Evolutionary conservation across 2,888 invertebrate species (phyloP), one percentile per base, ranked within the genome.

Genomic region (Philereme vetulata): DNA sequence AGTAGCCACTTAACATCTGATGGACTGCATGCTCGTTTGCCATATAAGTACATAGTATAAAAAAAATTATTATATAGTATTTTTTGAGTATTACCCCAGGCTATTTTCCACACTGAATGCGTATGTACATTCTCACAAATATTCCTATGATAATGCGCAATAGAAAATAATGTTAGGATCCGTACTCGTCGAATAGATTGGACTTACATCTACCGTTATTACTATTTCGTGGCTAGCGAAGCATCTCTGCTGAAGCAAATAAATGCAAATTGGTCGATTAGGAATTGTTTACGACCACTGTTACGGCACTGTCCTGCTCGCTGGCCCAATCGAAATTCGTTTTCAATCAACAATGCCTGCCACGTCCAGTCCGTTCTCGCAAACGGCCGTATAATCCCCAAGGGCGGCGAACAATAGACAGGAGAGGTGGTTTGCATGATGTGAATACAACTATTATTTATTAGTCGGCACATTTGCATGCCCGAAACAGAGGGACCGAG

Each of bases 341-440:
- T 82, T 81, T 72, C 78, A 78, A 87, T 90, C 80, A 83, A 66
- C 62, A 67, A 90, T 87, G 84, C 89, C 70, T 66, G 70, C 76
- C 90, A 85, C 89, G 90, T 87, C 65, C 76, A 63, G 65, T 21
- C 55, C 48, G 32, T 57, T 48, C 53, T 53, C 64, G 63, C 73
- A 72, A 76, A 73, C 77, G 76, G 72, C 74, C 78, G 82, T 80
- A 81, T 84, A 84, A 88, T 84, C 84, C 81, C 79, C 86, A 88
- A 89, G 86, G 89, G 85, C 88, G 81, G 74, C 72, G 78, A 83
- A 90, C 90, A 91, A 90, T 90, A 81, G 88, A 80, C 80, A 75
- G 77, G 84, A 85, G 87, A 87, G 77, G 80, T 79, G 78, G 87
- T 90, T 89, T 85, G 88, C 84, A 90, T 89, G 76, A 78, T 73